Evolutionary conservation across 2,797 vertebrate genomes (phyloP).

Genomic region (Danio choprae): DNA sequence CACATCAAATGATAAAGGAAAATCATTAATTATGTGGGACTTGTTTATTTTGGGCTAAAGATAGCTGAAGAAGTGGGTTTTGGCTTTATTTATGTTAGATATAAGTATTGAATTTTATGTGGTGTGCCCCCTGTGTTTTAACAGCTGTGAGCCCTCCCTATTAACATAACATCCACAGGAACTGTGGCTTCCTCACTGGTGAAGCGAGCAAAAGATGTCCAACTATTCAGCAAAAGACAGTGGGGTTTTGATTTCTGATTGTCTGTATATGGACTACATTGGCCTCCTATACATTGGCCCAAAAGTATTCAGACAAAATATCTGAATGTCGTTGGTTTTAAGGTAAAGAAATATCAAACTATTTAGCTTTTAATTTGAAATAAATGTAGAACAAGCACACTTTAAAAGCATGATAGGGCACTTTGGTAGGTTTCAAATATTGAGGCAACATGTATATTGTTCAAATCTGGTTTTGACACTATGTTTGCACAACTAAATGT

Average conservation of each 20-base stretch:
- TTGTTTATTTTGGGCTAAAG: slow-evolving; percentile 69
- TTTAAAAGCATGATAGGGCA: background rate
- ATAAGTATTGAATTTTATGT: slow-evolving; percentile 67
- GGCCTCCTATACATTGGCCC: background rate
- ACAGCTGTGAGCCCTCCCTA: slow-evolving; percentile 78
- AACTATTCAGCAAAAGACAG: slow-evolving; percentile 61
- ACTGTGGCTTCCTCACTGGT: slow-evolving; percentile 78
- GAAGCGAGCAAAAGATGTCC: slow-evolving; percentile 62
- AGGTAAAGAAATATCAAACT: background rate
- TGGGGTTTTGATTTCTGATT: background rate
- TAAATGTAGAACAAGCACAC: background rate
- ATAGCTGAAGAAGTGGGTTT: slow-evolving; percentile 64
- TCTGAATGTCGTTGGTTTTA: background rate
- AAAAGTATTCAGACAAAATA: background rate
- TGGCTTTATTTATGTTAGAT: slow-evolving; percentile 31
- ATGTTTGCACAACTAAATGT: background rate
- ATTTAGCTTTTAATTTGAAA: background rate
- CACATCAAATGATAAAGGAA: background rate
- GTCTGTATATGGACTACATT: background rate
- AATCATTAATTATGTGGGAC: slow-evolving; percentile 58
- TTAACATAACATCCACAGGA: slow-evolving; percentile 83
- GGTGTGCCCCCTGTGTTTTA: slow-evolving; percentile 72
- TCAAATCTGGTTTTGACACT: background rate
- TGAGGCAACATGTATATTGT: background rate
- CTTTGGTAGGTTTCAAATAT: background rate